Base-by-base conservation (phyloP, 2,888 invertebrate species). In the Acleris sparsana region DNA sequence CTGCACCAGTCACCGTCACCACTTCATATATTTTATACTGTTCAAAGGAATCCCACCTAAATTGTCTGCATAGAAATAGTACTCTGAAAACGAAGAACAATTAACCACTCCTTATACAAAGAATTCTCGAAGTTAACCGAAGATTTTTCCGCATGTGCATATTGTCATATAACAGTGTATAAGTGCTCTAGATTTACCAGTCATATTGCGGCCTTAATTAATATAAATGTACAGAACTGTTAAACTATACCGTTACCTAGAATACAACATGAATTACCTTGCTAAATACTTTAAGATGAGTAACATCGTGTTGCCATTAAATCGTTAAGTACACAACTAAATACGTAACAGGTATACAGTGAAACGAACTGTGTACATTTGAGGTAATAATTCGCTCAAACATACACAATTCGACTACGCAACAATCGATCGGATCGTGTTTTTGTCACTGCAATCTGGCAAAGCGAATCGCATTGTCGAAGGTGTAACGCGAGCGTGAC, bases 351-450 rank as follows among this genome's bases (percentile, higher is more conserved):
- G 11, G 65, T 46, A 65, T 58, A 69, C 62, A 66, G 69, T 63
- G 62, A 68, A 52, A 70, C 53, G 62, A 66, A 71, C n/a, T 44
- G 44, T 44, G 44, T 44, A n/a, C 44, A 44, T 44, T 49, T 20
- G 49, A 65, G 66, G 65, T 60, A 63, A 67, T 57, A 67, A 73
- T 75, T 75, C 75, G 73, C 72, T 73, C 63, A 70, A 76, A 75
- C 75, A 73, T 78, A 53, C 64, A 76, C 76, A 78, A 80, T 75
- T 76, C 72, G 74, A 79, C 76, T 76, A 81, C 76, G 75, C 74
- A 70, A 73, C 69, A 74, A 75, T 71, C 72, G 72, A 79, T 72
- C 75, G 79, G 80, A 82, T 75, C 69, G 77, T 76, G 81, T 73
- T 85, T 84, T 83, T 80, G 85, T 86, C 73, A 72, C 69, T 17